Evolutionary conservation across 2,113 vertebrate species (phyloP), one percentile per base, ranked within the genome.

Genomic region (Hemiprocne comata): DNA sequence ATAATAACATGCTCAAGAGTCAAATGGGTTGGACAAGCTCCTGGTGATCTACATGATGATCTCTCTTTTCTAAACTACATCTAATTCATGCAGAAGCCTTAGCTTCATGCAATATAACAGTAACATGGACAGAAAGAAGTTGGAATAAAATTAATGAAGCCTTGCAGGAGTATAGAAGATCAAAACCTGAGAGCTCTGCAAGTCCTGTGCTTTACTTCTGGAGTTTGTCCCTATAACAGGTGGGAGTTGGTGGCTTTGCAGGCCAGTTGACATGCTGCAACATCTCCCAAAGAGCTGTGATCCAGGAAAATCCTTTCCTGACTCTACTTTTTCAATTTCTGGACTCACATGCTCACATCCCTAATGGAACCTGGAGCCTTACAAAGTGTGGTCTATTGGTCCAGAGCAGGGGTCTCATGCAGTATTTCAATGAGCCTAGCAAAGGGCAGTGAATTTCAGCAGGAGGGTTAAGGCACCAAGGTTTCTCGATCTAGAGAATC

Each of bases 11-110:
- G 17, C 54, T 54, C 21, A n/a, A 25, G 51, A 89, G 24, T 20
- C 4, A 11, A 70, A 67, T 5, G 33, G 24, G 10, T 8, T 50
- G 16, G n/a, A n/a, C 3, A 21, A 14, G 3, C 21, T 86, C 46
- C 8, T 54, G 31, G 19, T 0, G 1, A 64, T 48, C 50, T 65
- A 50, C 33, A 31, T 2, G 1, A 65, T 19, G 3, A 71, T 17
- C 12, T 20, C 54, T 77, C 19, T 19, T 54, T 71, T 40, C 31
- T 36, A 31, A 50, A 61, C 19, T n/a, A 48, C 16, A 57, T 4
- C 31, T 20, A 42, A 61, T 46, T 57, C 19, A 53, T 8, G 25
- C 26, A 44, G 34, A 88, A 89, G 42, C 31, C 34, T 64, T 70
- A 82, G n/a, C 31, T 81, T 19, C 54, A 48, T 0, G 2, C 5